A percentile compares a stretch with the other conserved stretches of the same genome.
phyloP scores from a whole-genome alignment of 2,797 vertebrate species.

The Crocidura indochinensis region DNA sequence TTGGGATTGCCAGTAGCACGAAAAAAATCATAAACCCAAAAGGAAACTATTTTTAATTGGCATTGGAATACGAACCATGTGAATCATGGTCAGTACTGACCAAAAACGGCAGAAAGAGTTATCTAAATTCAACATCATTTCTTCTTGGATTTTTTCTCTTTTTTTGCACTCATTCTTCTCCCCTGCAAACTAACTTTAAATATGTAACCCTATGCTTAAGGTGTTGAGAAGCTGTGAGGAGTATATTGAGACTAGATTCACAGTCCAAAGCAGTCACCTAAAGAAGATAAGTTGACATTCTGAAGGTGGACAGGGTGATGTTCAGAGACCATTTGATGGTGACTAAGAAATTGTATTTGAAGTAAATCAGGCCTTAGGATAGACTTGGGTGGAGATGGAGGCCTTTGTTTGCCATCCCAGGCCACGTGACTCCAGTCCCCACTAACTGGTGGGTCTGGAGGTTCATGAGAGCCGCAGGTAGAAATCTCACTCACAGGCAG shows the following conservation, averaged over 20 bases:
- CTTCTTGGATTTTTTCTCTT: neutral
- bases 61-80: neutral
- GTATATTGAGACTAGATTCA: neutral
- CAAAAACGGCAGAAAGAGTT: neutral
- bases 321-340: neutral
- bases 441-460: too few relatives aligned
- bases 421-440: too few relatives aligned
- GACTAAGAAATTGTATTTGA: neutral
- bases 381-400: too few relatives aligned
- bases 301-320: neutral
- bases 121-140: neutral
- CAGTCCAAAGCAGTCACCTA: neutral
- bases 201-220: neutral
- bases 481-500: too few relatives aligned
- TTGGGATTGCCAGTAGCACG: neutral
- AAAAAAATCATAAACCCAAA: neutral
- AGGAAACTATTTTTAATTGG: neutral
- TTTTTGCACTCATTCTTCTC: neutral
- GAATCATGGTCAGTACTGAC: neutral
- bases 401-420: too few relatives aligned
- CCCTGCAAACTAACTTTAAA: neutral
- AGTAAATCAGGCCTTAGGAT: too few relatives aligned
- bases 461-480: too few relatives aligned
- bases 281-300: neutral
- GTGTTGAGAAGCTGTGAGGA: neutral